Conservation (phyloP, 2,888 invertebrate species). For the Cartodere bifasciata region DNA sequence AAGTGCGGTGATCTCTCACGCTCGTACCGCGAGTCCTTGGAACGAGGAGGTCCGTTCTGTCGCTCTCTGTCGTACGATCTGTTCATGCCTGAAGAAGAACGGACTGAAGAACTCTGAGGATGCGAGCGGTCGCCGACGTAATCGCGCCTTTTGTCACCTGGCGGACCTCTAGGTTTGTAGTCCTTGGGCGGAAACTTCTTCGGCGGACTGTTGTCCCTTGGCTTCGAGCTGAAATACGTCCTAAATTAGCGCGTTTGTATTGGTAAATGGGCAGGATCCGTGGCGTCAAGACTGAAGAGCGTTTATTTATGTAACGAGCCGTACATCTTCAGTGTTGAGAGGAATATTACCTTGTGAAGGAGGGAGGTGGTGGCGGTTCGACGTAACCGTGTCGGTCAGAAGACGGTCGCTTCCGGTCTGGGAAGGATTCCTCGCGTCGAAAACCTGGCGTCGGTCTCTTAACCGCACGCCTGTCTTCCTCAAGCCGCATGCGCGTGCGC, state of each 20-base stretch:
- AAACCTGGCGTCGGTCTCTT: conserved; percentile 41
- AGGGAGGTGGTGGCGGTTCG: conserved; percentile 45
- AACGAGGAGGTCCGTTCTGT: conserved; percentile 21
- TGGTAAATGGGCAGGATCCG: background rate
- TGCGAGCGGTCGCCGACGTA: too few relatives aligned
- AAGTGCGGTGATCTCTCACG: conserved; percentile 29
- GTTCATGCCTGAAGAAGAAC: too few relatives aligned
- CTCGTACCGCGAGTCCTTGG: conserved; percentile 27
- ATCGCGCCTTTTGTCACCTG: conserved; percentile 7
- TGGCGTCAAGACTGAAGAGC: too few relatives aligned
- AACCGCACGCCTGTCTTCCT: conserved; percentile 43
- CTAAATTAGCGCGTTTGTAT: background rate
- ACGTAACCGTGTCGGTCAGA: conserved; percentile 35
- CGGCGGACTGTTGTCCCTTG: conserved; percentile 23
- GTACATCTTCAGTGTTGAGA: too few relatives aligned
- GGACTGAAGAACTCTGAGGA: too few relatives aligned
- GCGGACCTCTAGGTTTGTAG: conserved; percentile 6
- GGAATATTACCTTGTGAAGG: too few relatives aligned
- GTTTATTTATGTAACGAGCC: too few relatives aligned
- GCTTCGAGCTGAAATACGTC: conserved; percentile 20
- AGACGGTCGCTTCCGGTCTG: conserved; percentile 29
- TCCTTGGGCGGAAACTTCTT: conserved; percentile 15
- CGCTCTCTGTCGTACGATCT: conserved; percentile 15
- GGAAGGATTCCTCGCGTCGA: conserved; percentile 30
- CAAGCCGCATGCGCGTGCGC: conserved; percentile 56